Conservation (phyloP, 2,113 vertebrate genomes). For the Brachyhypopomus gauderio region DNA sequence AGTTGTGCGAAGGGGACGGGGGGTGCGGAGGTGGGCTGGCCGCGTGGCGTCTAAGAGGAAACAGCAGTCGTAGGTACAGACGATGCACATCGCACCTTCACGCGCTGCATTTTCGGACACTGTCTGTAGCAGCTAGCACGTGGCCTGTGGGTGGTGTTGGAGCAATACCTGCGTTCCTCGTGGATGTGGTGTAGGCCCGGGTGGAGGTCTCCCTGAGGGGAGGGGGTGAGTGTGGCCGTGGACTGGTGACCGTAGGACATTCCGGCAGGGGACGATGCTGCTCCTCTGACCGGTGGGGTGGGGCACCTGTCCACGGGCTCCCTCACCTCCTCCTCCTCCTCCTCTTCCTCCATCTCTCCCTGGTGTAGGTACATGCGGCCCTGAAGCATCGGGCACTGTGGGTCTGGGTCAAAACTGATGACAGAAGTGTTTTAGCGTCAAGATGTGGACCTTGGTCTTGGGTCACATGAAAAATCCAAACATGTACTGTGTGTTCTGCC, state of each 20-base stretch:
- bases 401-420: slow-evolving; percentile 71
- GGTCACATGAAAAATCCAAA: no score
- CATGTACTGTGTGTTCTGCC: not conserved
- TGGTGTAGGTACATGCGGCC: slow-evolving; percentile 97
- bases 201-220: slow-evolving; percentile 95
- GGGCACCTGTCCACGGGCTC: slow-evolving; percentile 82
- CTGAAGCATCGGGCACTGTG: slow-evolving; percentile 88
- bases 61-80: no score
- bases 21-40: slow-evolving; percentile 90
- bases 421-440: not conserved
- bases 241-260: slow-evolving; percentile 98
- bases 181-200: slow-evolving; percentile 85
- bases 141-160: not conserved
- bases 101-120: no score
- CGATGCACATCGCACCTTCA: no score
- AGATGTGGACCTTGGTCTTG: not conserved
- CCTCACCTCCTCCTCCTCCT: slow-evolving; percentile 82
- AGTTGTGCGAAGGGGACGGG: slow-evolving; percentile 92
- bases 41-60: slow-evolving; percentile 79
- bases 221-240: slow-evolving; percentile 94
- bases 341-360: slow-evolving; percentile 85
- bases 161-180: slow-evolving; percentile 83
- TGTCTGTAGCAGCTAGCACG: not conserved
- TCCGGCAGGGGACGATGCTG: slow-evolving; percentile 93
- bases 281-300: slow-evolving; percentile 91